phyloP scores from a whole-genome alignment of 2,113 vertebrate species.

The Ammodytes marinus region DNA sequence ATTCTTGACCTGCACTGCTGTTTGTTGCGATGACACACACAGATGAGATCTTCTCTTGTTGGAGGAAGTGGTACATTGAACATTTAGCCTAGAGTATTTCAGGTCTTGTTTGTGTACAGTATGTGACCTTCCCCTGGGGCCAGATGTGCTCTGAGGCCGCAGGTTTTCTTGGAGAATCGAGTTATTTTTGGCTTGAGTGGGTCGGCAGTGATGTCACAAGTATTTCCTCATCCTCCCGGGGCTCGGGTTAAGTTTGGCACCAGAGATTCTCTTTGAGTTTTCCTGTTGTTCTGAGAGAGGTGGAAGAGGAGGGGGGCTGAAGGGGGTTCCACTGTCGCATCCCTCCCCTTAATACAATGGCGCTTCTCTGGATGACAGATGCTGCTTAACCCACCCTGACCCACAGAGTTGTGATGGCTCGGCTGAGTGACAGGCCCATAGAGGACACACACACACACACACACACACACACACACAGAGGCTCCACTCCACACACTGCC shows the following conservation, averaged over 20 bases:
- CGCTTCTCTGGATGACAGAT: constrained; percentile 83
- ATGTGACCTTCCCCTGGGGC: constrained; percentile 48
- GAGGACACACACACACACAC: constrained; percentile 42
- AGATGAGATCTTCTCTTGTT: constrained; percentile 34
- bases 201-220: constrained; percentile 78
- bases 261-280: constrained; percentile 73
- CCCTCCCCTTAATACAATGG: constrained; percentile 72
- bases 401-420: constrained; percentile 70
- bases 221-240: constrained; percentile 77
- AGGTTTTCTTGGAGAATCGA: constrained; percentile 69
- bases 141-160: constrained; percentile 49
- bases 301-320: constrained; percentile 13
- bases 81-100: constrained; percentile 41
- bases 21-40: constrained; percentile 34
- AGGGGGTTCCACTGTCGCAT: constrained; percentile 38
- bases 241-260: constrained; percentile 72
- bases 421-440: constrained; percentile 77
- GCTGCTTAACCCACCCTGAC: constrained; percentile 83
- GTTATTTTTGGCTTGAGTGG: constrained; percentile 75
- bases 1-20: constrained; percentile 12
- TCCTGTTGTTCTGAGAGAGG: constrained; percentile 79
- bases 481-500: constrained; percentile 43
- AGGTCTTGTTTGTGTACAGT: constrained; percentile 50
- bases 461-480: neutral
- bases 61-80: constrained; percentile 52